Percentiles rank a stretch among this genome's conserved stretches.
Conservation (phyloP, 1,140 invertebrate species). For the Danaus plexippus region DNA sequence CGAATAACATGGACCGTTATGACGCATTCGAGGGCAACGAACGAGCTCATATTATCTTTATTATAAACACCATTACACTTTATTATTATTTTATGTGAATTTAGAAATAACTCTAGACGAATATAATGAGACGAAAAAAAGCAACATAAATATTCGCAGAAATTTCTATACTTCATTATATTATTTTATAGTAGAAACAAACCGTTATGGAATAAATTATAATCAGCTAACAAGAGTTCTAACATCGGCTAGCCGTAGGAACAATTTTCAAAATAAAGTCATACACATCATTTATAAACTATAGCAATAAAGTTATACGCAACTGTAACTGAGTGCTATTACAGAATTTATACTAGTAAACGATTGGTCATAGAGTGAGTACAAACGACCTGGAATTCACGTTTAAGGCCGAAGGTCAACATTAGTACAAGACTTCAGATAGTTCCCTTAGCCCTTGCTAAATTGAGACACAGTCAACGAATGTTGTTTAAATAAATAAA, state of each 20-base stretch:
- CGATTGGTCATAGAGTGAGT: conserved; percentile 37
- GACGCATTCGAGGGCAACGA: no score
- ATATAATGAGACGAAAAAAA: no score
- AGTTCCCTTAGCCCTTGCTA: conserved; percentile 24
- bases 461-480: conserved; percentile 33
- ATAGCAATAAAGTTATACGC: conserved; percentile 22
- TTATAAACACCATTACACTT: no score
- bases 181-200: no score
- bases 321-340: conserved; percentile 27
- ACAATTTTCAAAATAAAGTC: no score
- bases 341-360: conserved; percentile 36
- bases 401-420: conserved; percentile 49
- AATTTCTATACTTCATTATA: neutral
- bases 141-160: neutral
- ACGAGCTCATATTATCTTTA: no score
- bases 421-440: conserved; percentile 40
- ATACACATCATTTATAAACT: no score
- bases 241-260: no score
- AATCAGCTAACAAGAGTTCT: no score
- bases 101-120: no score
- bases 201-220: no score
- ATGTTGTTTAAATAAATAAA: conserved; percentile 30
- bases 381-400: conserved; percentile 52
- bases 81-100: no score
- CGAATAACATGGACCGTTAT: neutral